Evolutionary conservation across 1,140 invertebrate species (phyloP).

Genomic region (Colletes gigas): DNA sequence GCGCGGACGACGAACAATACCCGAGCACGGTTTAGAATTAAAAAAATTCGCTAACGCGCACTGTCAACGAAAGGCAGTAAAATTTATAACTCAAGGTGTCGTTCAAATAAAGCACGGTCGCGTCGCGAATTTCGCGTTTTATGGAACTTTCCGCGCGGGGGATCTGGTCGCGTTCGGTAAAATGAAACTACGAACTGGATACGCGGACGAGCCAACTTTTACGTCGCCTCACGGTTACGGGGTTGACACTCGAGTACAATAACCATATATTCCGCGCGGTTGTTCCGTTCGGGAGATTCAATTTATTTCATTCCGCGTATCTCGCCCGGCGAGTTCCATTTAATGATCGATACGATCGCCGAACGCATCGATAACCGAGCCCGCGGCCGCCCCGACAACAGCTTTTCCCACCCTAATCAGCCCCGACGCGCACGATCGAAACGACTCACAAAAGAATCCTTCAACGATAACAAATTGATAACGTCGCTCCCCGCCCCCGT

Average conservation of each 20-base stretch:
- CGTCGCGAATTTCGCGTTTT: conserved; percentile 7
- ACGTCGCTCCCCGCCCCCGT: background rate
- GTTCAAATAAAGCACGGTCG: conserved; percentile 3
- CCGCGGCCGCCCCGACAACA: background rate
- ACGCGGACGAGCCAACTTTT: conserved; percentile 18
- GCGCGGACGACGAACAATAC: too few relatives aligned
- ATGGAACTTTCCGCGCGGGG: background rate
- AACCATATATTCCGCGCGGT: conserved; percentile 21
- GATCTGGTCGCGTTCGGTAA: conserved; percentile 13
- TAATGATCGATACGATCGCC: conserved; percentile 1
- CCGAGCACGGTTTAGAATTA: too few relatives aligned
- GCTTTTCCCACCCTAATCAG: background rate
- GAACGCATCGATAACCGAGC: background rate
- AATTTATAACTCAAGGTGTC: conserved; percentile 19
- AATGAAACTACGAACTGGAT: conserved; percentile 22
- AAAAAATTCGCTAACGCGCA: background rate
- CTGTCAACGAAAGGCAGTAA: background rate
- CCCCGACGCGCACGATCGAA: background rate
- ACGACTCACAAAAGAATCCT: conserved; percentile 8
- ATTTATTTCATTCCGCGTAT: background rate
- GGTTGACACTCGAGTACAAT: conserved; percentile 20
- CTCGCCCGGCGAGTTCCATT: background rate
- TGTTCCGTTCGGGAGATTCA: background rate
- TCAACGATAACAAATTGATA: conserved; percentile 17
- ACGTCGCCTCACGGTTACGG: background rate